These are phyloP conservation scores for Trinectes maculatus DNA, from an alignment of 2,113 vertebrate species.

Conservation along the genomic window DNA sequence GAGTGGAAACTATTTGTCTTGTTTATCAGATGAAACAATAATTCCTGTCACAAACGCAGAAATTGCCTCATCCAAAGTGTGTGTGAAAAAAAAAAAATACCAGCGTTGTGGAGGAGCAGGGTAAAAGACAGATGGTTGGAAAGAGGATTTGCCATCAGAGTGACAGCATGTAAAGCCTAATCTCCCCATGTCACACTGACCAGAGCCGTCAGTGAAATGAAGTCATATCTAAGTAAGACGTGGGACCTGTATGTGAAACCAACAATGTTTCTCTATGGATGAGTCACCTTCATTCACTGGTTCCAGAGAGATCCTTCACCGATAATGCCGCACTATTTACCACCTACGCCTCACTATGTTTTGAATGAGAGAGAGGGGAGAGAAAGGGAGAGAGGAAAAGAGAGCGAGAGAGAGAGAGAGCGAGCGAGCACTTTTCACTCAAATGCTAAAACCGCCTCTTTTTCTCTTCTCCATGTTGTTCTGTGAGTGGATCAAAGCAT, in stretches of 20 bases:
- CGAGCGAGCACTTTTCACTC: constrained; percentile 39
- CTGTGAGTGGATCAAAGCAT: constrained; percentile 58
- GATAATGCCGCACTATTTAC: constrained; percentile 66
- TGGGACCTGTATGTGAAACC: constrained; percentile 42
- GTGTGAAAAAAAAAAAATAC: neutral
- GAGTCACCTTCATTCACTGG: constrained; percentile 74
- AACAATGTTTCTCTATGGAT: constrained; percentile 51
- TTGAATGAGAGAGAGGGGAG: constrained; percentile 51
- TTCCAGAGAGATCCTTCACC: constrained; percentile 69
- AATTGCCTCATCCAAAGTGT: no score
- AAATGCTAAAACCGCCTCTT: constrained; percentile 46
- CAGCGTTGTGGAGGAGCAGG: constrained; percentile 39
- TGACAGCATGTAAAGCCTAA: constrained; percentile 42
- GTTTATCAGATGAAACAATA: no score
- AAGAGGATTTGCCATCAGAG: constrained; percentile 58
- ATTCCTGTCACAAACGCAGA: no score
- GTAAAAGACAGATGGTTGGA: constrained; percentile 61
- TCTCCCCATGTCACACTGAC: constrained; percentile 23
- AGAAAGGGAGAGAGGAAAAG: constrained; percentile 5
- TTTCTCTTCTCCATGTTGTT: constrained; percentile 17
- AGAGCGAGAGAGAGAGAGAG: constrained; percentile 25
- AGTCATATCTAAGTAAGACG: no score
- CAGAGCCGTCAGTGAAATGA: constrained; percentile 34
- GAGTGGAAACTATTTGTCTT: no score
- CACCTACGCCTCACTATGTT: constrained; percentile 52